Percentiles rank a stretch among this genome's conserved stretches.
phyloP scores from a whole-genome alignment of 2,797 vertebrate genomes.

The Paratrypauchen microcephalus region DNA sequence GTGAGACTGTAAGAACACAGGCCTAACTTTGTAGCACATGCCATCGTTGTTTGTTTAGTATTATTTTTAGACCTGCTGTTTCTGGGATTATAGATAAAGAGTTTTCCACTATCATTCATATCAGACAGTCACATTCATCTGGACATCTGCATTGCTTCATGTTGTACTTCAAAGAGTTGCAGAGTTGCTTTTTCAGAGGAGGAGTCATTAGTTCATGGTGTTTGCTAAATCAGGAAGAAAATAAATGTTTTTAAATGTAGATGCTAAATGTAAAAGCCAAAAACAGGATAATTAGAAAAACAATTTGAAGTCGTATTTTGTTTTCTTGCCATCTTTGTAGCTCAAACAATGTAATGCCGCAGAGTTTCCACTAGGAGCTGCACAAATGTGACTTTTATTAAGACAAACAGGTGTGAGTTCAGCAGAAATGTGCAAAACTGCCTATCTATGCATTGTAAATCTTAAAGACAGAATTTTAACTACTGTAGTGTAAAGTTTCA shows the following conservation, averaged over 20 bases:
- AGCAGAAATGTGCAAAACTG: neutral
- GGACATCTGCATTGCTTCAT: neutral
- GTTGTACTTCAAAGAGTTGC: neutral
- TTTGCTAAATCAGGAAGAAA: neutral
- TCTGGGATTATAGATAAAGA: slow-evolving; percentile 5
- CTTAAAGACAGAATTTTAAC: neutral
- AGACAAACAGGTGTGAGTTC: neutral
- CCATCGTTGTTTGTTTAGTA: slow-evolving; percentile 16
- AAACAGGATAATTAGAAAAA: too few species aligned
- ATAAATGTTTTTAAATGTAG: neutral
- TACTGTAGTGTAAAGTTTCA: too few species aligned
- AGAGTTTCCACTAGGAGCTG: neutral
- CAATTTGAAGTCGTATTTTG: too few species aligned
- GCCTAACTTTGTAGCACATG: neutral
- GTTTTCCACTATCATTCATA: slow-evolving; percentile 23
- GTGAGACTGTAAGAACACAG: too few species aligned
- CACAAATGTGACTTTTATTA: neutral
- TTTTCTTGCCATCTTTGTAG: neutral
- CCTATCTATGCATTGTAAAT: neutral
- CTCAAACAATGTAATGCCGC: neutral
- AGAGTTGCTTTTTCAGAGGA: too few species aligned
- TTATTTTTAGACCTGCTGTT: slow-evolving; percentile 15
- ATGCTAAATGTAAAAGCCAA: too few species aligned
- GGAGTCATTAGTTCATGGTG: neutral
- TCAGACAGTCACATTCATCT: neutral